Conservation (phyloP, 2,888 invertebrate genomes). For the Heterodera filipjevi region DNA sequence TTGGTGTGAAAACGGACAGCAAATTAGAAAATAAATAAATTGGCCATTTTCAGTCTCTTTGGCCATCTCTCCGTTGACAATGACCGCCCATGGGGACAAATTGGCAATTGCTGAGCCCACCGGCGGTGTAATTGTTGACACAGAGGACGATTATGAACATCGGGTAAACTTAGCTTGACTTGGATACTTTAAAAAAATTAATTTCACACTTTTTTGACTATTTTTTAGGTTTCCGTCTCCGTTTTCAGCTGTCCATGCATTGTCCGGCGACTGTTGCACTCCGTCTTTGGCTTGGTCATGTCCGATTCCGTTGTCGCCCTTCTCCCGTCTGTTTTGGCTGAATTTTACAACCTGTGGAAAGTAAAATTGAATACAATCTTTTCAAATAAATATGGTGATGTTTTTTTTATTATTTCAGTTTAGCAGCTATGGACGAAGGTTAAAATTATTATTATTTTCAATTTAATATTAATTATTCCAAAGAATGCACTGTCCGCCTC, state of each 20-base stretch:
- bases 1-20: background rate
- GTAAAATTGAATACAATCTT: background rate
- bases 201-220: background rate
- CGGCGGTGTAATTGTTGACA: slow-evolving; percentile 30
- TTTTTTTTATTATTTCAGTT: slow-evolving; percentile 36
- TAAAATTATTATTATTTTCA: background rate
- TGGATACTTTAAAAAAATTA: background rate
- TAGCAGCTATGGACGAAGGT: slow-evolving; percentile 52
- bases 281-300: slow-evolving; percentile 15
- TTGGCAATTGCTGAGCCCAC: slow-evolving; percentile 31
- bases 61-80: slow-evolving; percentile 32
- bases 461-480: background rate
- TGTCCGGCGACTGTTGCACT: slow-evolving; percentile 16
- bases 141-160: slow-evolving; percentile 41
- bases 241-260: slow-evolving; percentile 17
- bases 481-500: slow-evolving; percentile 42
- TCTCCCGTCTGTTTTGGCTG: slow-evolving; percentile 22
- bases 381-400: too few relatives aligned
- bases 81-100: slow-evolving; percentile 27
- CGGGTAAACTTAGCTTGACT: slow-evolving; percentile 16
- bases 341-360: slow-evolving; percentile 46
- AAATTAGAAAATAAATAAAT: background rate
- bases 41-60: background rate
- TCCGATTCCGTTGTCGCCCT: slow-evolving; percentile 5
- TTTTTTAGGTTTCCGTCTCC: background rate